Conservation (phyloP, 2,113 vertebrate genomes). For the Progne subis region DNA sequence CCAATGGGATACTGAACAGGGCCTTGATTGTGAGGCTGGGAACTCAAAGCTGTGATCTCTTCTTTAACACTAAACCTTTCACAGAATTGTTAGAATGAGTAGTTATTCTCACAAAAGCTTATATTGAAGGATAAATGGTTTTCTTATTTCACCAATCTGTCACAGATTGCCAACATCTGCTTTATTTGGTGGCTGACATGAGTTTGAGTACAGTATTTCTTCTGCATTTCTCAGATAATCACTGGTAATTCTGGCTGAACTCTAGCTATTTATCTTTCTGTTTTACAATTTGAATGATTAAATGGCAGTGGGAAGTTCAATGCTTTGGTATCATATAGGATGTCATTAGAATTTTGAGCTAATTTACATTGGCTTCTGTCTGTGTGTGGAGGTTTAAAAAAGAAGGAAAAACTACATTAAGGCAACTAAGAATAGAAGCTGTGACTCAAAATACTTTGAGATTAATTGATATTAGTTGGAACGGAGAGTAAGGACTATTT, state of each 20-base stretch:
- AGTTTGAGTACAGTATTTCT: background rate
- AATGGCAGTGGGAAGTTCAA: background rate
- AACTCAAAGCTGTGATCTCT: background rate
- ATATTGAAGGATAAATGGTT: background rate
- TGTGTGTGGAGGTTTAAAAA: background rate
- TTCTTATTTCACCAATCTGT: background rate
- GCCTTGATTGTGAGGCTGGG: background rate
- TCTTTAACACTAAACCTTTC: background rate
- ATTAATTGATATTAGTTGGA: background rate
- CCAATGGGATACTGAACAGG: background rate
- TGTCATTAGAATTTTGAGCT: background rate
- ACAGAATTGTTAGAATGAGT: background rate
- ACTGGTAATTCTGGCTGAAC: background rate
- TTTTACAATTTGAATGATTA: background rate
- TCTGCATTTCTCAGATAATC: background rate
- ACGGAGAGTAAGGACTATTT: background rate
- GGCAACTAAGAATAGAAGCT: slow-evolving; percentile 11
- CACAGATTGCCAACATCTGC: background rate
- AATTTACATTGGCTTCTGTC: background rate
- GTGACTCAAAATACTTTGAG: background rate
- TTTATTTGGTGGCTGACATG: background rate
- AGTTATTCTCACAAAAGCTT: background rate
- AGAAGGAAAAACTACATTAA: background rate
- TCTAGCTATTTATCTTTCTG: background rate
- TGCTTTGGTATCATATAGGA: background rate